These are phyloP conservation scores for Hololepta plana DNA, from an alignment of 2,888 invertebrate genomes.

Conservation along the genomic window DNA sequence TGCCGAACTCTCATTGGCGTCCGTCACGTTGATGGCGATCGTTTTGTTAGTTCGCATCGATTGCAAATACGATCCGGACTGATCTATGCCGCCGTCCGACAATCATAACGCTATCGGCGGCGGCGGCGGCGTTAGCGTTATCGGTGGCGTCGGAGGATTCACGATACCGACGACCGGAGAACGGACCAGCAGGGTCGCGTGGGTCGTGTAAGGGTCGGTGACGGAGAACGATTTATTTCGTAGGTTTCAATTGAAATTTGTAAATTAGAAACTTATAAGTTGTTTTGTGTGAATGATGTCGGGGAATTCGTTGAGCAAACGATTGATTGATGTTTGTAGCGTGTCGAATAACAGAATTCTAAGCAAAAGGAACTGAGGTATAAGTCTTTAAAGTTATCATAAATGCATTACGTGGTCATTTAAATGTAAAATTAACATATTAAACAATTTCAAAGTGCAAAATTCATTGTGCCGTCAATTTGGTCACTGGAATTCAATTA, in stretches of 20 bases:
- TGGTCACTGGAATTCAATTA: too few species aligned
- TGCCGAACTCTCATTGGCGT: constrained; percentile 32
- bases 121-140: constrained; percentile 19
- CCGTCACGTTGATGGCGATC: constrained; percentile 32
- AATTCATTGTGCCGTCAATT: too few species aligned
- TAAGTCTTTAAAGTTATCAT: too few species aligned
- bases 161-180: too few species aligned
- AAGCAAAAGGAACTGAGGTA: too few species aligned
- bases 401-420: too few species aligned
- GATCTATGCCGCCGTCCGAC: constrained; percentile 26
- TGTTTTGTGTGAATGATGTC: background rate
- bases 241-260: background rate
- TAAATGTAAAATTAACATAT: too few species aligned
- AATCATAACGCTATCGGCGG: constrained; percentile 23
- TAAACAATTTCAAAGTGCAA: too few species aligned
- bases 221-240: constrained; percentile 1
- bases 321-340: too few species aligned
- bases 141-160: constrained; percentile 18
- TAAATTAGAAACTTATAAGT: background rate
- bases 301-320: too few species aligned
- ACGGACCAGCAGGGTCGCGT: constrained; percentile 36
- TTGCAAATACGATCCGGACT: constrained; percentile 27
- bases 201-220: constrained; percentile 43
- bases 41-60: constrained; percentile 36
- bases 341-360: too few species aligned